A percentile compares a stretch with the other conserved stretches of the same genome.
phyloP scores from a whole-genome alignment of 53 echinoderm and acorn worm species.

The Holothuria scabra region DNA sequence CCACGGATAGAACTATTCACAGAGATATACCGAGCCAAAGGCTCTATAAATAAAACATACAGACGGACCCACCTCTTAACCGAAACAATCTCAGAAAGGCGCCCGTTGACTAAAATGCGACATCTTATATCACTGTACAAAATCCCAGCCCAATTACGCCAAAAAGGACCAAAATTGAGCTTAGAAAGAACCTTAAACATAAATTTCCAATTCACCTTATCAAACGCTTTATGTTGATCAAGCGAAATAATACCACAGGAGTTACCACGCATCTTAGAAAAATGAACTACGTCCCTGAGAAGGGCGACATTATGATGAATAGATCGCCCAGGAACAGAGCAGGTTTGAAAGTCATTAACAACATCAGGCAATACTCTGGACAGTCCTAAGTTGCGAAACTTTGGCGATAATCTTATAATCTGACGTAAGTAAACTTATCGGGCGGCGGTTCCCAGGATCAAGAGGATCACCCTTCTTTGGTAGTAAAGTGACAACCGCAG shows the following conservation, averaged over 20 bases:
- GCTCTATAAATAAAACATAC: slow-evolving; percentile 63
- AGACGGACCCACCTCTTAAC: slow-evolving; percentile 48
- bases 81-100: background rate
- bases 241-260: slow-evolving; percentile 57
- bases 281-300: slow-evolving; percentile 60
- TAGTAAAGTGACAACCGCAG: slow-evolving; percentile 57
- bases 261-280: background rate
- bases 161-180: slow-evolving; percentile 27
- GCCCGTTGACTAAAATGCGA: slow-evolving; percentile 48
- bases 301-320: slow-evolving; percentile 62
- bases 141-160: slow-evolving; percentile 47
- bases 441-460: slow-evolving; percentile 55
- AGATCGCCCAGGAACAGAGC: slow-evolving; percentile 62
- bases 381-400: slow-evolving; percentile 41
- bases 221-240: slow-evolving; percentile 62
- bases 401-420: slow-evolving; percentile 73
- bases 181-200: slow-evolving; percentile 4
- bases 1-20: background rate
- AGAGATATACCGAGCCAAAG: slow-evolving; percentile 39
- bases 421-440: slow-evolving; percentile 55
- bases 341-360: slow-evolving; percentile 47
- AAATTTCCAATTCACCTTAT: slow-evolving; percentile 63
- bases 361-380: slow-evolving; percentile 10
- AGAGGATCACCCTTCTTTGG: slow-evolving; percentile 62
- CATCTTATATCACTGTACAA: slow-evolving; percentile 48